A percentile compares a stretch with the other conserved stretches of the same genome.
Conservation (phyloP, 2,888 invertebrate species). For the Tenthredo amoena region DNA sequence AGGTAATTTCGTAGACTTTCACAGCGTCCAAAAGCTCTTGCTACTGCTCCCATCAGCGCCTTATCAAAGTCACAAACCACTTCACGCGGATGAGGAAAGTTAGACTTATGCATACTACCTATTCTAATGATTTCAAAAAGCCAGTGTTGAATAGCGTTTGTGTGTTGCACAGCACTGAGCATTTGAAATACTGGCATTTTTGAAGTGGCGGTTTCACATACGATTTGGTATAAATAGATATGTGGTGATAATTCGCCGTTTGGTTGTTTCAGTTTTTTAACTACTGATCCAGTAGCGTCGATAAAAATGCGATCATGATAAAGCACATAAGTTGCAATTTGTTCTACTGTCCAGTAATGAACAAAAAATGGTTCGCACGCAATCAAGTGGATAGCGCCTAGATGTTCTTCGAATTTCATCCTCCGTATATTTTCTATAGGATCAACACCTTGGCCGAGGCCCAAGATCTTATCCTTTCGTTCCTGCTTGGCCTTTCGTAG, state of each 20-base stretch:
- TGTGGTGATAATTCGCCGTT: constrained; percentile 57
- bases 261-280: constrained; percentile 48
- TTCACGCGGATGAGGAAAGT: constrained; percentile 55
- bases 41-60: constrained; percentile 57
- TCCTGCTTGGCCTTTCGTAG: constrained; percentile 20
- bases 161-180: constrained; percentile 56
- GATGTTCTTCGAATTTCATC: constrained; percentile 2
- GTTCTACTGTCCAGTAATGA: constrained; percentile 18
- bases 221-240: constrained; percentile 57
- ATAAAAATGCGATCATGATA: constrained; percentile 25
- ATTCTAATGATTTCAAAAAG: constrained; percentile 56
- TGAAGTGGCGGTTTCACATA: constrained; percentile 51
- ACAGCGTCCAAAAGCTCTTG: constrained; percentile 52
- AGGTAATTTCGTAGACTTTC: not conserved
- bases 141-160: constrained; percentile 56
- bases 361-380: constrained; percentile 19
- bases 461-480: not conserved
- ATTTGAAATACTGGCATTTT: constrained; percentile 59
- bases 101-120: constrained; percentile 50
- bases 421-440: constrained; percentile 16
- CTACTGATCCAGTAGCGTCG: constrained; percentile 30
- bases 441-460: constrained; percentile 19
- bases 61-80: constrained; percentile 58
- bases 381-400: constrained; percentile 11
- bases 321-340: constrained; percentile 13